These are phyloP conservation scores for Papilio gigon DNA, from an alignment of 2,888 invertebrate species.

Conservation along the genomic window DNA sequence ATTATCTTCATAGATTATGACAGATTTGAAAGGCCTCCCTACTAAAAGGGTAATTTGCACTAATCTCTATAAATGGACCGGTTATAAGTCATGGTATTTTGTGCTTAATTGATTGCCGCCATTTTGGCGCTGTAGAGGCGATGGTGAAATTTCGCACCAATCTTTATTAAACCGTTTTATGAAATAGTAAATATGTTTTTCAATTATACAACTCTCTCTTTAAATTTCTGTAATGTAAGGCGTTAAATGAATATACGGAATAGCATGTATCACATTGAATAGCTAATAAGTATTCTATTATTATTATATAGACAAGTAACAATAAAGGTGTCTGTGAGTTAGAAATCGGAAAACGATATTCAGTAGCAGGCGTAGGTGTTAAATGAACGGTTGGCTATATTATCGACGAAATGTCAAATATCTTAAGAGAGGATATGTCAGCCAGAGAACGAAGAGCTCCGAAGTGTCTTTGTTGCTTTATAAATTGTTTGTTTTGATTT, in stretches of 20 bases:
- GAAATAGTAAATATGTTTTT: background rate
- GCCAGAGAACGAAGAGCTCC: constrained; percentile 54
- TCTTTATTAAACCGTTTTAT: too few species aligned
- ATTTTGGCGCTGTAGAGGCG: too few species aligned
- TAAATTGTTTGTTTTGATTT: constrained; percentile 41
- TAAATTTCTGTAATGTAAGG: background rate
- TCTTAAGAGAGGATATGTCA: constrained; percentile 55
- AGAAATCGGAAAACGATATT: constrained; percentile 54
- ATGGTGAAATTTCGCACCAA: too few species aligned
- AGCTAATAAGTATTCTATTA: constrained; percentile 38
- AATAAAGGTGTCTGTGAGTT: constrained; percentile 46
- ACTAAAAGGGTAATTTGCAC: background rate
- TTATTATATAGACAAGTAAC: constrained; percentile 32
- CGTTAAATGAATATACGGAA: constrained; percentile 1
- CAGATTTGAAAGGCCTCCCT: background rate
- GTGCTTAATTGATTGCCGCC: too few species aligned
- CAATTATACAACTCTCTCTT: background rate
- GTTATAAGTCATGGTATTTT: too few species aligned
- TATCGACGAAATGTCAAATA: constrained; percentile 65
- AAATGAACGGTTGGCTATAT: constrained; percentile 61
- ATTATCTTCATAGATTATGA: background rate
- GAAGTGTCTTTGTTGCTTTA: constrained; percentile 46
- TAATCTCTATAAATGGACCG: background rate
- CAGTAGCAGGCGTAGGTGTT: constrained; percentile 72
- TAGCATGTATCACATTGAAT: constrained; percentile 22